Percentiles rank a stretch among this genome's conserved stretches.
These are phyloP conservation scores for Vireo altiloquus DNA, from an alignment of 2,113 vertebrate genomes.

Conservation along the genomic window DNA sequence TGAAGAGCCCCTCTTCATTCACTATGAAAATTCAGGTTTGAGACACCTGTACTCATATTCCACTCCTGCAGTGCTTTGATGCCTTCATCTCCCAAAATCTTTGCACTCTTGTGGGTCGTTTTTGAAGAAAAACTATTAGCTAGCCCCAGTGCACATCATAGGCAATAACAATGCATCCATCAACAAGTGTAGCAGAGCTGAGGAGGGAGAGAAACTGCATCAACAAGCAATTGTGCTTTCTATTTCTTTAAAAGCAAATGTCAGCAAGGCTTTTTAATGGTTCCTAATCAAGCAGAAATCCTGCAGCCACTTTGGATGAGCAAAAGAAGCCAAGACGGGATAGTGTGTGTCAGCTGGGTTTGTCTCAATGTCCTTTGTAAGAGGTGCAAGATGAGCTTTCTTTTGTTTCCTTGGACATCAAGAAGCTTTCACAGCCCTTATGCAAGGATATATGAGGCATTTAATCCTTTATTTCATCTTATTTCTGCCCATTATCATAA, in stretches of 20 bases:
- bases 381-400: neutral
- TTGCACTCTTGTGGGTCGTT: neutral
- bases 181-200: neutral
- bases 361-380: neutral
- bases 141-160: neutral
- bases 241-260: neutral
- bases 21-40: neutral
- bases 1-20: neutral
- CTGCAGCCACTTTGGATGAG: neutral
- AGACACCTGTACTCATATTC: neutral
- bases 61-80: neutral
- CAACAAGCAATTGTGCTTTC: neutral
- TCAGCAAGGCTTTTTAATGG: neutral
- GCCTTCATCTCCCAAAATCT: neutral
- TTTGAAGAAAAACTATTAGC: neutral
- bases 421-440: neutral
- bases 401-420: neutral
- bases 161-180: neutral
- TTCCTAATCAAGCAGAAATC: constrained; percentile 27
- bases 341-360: neutral
- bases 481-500: neutral
- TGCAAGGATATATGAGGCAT: neutral
- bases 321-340: neutral
- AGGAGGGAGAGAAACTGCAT: neutral
- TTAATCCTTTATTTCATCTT: neutral